Percentiles rank a stretch among this genome's conserved stretches.
Conservation (phyloP, 2,888 invertebrate species). For the Stomorhina lunata region DNA sequence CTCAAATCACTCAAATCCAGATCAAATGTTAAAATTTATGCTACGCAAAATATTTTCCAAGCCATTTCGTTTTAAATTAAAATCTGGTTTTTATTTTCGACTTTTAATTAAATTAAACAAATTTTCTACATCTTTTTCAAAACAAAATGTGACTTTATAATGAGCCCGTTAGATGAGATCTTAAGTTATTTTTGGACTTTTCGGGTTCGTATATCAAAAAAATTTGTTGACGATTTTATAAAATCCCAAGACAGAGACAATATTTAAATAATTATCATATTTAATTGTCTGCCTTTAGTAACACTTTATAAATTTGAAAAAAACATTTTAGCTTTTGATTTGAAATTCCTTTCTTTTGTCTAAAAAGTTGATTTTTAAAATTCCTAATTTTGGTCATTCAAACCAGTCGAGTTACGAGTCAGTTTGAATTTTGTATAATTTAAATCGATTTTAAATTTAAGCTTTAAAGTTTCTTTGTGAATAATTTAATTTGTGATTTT, state of each 20-base stretch:
- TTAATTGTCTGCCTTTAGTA: conserved; percentile 33
- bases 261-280: conserved; percentile 32
- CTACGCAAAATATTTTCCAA: not conserved
- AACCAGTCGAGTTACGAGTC: not conserved
- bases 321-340: not conserved
- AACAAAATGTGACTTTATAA: conserved; percentile 1
- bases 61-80: conserved; percentile 35
- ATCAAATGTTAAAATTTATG: conserved; percentile 19
- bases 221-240: not conserved
- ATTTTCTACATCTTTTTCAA: not conserved
- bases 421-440: not conserved
- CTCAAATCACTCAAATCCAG: not conserved
- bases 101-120: not conserved
- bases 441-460: not conserved
- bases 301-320: conserved; percentile 58
- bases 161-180: conserved; percentile 6
- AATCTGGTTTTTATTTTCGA: conserved; percentile 17
- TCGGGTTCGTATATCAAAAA: not conserved
- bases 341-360: not conserved
- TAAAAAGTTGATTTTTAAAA: not conserved
- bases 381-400: not conserved
- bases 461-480: not conserved
- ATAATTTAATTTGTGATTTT: not conserved
- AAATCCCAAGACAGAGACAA: not conserved
- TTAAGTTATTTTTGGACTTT: conserved; percentile 25